phyloP scores from a whole-genome alignment of 2,797 vertebrate species.

The Aldrovandia affinis region DNA sequence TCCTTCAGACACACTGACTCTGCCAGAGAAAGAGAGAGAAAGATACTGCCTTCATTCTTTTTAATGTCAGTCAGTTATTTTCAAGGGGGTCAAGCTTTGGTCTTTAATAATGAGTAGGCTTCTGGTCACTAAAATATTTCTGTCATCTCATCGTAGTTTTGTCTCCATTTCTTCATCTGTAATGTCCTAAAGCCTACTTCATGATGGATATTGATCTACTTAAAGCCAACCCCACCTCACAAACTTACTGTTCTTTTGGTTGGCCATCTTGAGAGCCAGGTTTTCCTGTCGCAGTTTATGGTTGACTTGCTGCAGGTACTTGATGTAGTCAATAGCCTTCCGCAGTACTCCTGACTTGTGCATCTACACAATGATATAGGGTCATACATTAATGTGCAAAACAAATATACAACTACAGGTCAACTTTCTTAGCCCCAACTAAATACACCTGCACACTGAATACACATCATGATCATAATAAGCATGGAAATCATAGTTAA shows the following conservation, averaged over 20 bases:
- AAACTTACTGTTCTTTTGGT: constrained; percentile 91
- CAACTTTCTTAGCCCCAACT: neutral
- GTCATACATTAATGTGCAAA: constrained; percentile 11
- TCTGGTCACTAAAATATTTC: neutral
- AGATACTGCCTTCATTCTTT: constrained; percentile 2
- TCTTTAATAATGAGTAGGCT: neutral
- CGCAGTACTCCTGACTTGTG: constrained; percentile 95
- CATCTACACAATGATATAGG: constrained; percentile 74
- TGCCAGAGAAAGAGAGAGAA: constrained; percentile 56
- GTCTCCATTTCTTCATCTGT: neutral
- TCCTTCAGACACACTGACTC: constrained; percentile 83
- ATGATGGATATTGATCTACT: neutral
- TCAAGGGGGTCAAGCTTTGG: neutral
- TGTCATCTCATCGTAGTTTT: neutral
- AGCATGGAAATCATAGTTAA: neutral
- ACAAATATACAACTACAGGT: neutral
- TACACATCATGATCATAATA: neutral
- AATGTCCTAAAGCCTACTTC: neutral
- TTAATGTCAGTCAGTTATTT: no score
- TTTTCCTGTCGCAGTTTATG: constrained; percentile 97
- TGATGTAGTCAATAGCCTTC: constrained; percentile 98
- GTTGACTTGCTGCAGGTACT: constrained; percentile 94
- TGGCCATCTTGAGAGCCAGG: constrained; percentile 90
- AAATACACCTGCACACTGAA: neutral
- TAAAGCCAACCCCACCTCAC: neutral